Conservation (phyloP, 2,888 invertebrate genomes). For the Meiosimyza platycephala region DNA sequence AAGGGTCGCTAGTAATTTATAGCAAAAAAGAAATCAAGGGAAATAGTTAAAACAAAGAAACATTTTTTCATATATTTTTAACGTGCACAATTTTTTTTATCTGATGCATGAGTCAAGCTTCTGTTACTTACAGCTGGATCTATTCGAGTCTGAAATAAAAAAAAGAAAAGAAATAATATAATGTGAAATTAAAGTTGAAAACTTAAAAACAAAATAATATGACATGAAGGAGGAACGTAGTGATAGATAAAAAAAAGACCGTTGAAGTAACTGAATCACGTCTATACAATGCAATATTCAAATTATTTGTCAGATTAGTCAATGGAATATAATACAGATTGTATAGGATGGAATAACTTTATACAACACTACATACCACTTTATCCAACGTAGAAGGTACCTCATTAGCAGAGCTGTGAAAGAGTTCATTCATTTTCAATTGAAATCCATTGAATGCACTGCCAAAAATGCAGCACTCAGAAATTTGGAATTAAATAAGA, state of each 20-base stretch:
- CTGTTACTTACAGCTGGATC: conserved; percentile 52
- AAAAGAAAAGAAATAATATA: conserved; percentile 37
- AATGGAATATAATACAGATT: too few relatives aligned
- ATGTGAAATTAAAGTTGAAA: not conserved
- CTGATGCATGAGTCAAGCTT: conserved; percentile 16
- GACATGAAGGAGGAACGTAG: not conserved
- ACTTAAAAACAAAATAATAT: not conserved
- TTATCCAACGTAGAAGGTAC: too few relatives aligned
- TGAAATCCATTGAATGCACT: too few relatives aligned
- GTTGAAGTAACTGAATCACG: not conserved
- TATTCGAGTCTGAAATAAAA: conserved; percentile 52
- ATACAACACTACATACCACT: too few relatives aligned
- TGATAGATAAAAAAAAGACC: not conserved
- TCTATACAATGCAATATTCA: not conserved
- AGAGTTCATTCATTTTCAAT: too few relatives aligned
- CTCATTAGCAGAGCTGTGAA: too few relatives aligned
- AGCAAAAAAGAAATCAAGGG: too few relatives aligned
- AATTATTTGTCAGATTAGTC: not conserved
- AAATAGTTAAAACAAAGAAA: too few relatives aligned
- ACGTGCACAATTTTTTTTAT: not conserved
- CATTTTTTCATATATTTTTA: not conserved
- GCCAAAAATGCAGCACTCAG: too few relatives aligned
- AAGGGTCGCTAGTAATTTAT: too few relatives aligned
- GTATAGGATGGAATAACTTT: too few relatives aligned
- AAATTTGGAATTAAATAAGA: too few relatives aligned